A percentile compares a stretch with the other conserved stretches of the same genome.
Evolutionary conservation across 2,113 vertebrate genomes (phyloP).

Genomic region (Psilopsiagon aymara): DNA sequence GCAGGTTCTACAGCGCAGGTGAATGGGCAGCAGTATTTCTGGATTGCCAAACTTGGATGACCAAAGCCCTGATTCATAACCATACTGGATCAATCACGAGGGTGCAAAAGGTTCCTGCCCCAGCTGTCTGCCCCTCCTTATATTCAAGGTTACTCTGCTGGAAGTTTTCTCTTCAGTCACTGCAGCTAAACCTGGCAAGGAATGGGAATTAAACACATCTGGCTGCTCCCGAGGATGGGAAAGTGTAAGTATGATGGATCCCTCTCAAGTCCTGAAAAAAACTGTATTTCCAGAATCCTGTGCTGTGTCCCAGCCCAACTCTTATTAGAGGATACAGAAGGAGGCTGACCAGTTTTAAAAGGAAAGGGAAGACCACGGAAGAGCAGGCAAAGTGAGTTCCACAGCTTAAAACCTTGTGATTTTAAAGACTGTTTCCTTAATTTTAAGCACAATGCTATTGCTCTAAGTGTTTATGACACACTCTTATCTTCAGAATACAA

Average conservation of each 20-base stretch:
- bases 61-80: not conserved
- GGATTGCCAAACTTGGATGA: not conserved
- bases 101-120: conserved; percentile 26
- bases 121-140: conserved; percentile 8
- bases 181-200: not conserved
- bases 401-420: not conserved
- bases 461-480: not conserved
- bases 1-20: not conserved
- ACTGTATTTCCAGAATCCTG: not conserved
- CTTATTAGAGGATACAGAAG: not conserved
- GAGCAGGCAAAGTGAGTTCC: not conserved
- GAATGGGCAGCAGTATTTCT: not conserved
- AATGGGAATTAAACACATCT: conserved; percentile 27
- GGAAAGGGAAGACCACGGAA: not conserved
- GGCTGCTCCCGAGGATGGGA: not conserved
- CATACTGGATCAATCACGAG: conserved; percentile 22
- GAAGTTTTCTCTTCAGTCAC: not conserved
- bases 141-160: conserved; percentile 25
- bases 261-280: not conserved
- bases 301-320: not conserved
- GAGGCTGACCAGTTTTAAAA: not conserved
- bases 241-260: not conserved
- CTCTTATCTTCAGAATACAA: not conserved
- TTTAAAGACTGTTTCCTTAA: not conserved
- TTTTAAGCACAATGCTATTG: not conserved